phyloP scores from a whole-genome alignment of 2,113 vertebrate genomes.

The Crocuta crocuta region DNA sequence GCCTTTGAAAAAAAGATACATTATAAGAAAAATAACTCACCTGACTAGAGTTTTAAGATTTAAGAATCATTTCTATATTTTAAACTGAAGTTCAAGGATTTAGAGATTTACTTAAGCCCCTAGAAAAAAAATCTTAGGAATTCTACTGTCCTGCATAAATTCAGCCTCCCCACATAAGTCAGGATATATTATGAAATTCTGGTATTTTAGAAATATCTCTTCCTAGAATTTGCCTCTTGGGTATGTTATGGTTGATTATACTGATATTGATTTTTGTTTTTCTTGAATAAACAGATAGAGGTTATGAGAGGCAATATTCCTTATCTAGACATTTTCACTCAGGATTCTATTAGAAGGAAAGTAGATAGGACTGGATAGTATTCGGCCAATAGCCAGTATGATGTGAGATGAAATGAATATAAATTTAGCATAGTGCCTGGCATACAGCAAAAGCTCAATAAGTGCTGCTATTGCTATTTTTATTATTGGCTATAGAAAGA shows the following conservation, averaged over 20 bases:
- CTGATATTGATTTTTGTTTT: slow-evolving; percentile 80
- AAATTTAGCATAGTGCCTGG: slow-evolving; percentile 5
- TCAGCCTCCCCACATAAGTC: slow-evolving; percentile 81
- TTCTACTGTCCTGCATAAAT: slow-evolving; percentile 80
- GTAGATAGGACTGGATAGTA: slow-evolving; percentile 61
- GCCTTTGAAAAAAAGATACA: slow-evolving; percentile 62
- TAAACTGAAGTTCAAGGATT: slow-evolving; percentile 81
- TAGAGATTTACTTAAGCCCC: slow-evolving; percentile 84
- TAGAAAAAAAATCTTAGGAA: slow-evolving; percentile 64
- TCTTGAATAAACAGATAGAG: slow-evolving; percentile 79
- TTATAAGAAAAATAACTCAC: slow-evolving; percentile 73
- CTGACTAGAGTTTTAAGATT: slow-evolving; percentile 78
- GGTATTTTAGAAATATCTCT: slow-evolving; percentile 79
- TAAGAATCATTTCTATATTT: slow-evolving; percentile 80
- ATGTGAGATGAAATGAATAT: slow-evolving; percentile 41
- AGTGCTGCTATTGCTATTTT: slow-evolving; percentile 30
- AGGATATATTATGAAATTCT: slow-evolving; percentile 75
- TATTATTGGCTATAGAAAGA: not conserved
- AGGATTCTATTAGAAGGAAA: slow-evolving; percentile 74
- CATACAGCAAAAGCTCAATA: not conserved
- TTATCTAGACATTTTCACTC: slow-evolving; percentile 71
- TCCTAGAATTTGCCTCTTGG: slow-evolving; percentile 80
- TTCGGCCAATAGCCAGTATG: slow-evolving; percentile 69
- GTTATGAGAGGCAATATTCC: slow-evolving; percentile 78
- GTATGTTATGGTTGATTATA: slow-evolving; percentile 79